Conservation (phyloP, 92 coral and sea anemone species). For the Siderastrea siderea region DNA sequence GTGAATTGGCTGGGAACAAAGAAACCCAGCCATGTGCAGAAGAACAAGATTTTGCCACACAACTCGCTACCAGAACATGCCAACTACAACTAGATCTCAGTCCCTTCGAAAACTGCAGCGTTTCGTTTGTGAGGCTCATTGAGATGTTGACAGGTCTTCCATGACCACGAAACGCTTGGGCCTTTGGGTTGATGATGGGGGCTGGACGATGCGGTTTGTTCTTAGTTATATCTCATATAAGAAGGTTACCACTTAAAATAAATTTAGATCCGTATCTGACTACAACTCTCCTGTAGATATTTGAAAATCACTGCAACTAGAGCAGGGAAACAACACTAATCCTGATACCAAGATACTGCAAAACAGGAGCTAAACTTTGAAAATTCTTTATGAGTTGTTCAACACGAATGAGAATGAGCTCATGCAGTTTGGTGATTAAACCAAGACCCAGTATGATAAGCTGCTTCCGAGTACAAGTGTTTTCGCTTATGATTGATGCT, state of each 20-base stretch:
- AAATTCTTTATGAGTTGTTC: slow-evolving; percentile 42
- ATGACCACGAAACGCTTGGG: slow-evolving; percentile 73
- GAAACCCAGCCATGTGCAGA: slow-evolving; percentile 29
- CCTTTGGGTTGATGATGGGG: slow-evolving; percentile 53
- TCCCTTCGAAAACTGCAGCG: slow-evolving; percentile 39
- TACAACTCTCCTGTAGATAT: slow-evolving; percentile 41
- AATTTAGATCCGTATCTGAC: slow-evolving; percentile 27
- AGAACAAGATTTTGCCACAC: slow-evolving; percentile 63
- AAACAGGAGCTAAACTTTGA: slow-evolving; percentile 15
- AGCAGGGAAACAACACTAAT: background rate
- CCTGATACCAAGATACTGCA: background rate
- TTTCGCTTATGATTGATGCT: slow-evolving; percentile 21
- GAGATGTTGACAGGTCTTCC: slow-evolving; percentile 65
- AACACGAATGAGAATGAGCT: slow-evolving; percentile 64
- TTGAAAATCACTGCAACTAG: slow-evolving; percentile 38
- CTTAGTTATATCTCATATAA: slow-evolving; percentile 16
- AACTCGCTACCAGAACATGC: slow-evolving; percentile 39
- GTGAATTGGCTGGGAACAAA: slow-evolving; percentile 53
- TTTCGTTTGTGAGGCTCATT: slow-evolving; percentile 66
- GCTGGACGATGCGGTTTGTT: slow-evolving; percentile 69
- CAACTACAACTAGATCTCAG: slow-evolving; percentile 37
- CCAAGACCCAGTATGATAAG: slow-evolving; percentile 9
- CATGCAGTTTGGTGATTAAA: slow-evolving; percentile 21
- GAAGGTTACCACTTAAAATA: slow-evolving; percentile 22
- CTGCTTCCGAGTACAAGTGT: background rate